Evolutionary conservation across 2,113 vertebrate genomes (phyloP).

Genomic region (Vireo altiloquus): DNA sequence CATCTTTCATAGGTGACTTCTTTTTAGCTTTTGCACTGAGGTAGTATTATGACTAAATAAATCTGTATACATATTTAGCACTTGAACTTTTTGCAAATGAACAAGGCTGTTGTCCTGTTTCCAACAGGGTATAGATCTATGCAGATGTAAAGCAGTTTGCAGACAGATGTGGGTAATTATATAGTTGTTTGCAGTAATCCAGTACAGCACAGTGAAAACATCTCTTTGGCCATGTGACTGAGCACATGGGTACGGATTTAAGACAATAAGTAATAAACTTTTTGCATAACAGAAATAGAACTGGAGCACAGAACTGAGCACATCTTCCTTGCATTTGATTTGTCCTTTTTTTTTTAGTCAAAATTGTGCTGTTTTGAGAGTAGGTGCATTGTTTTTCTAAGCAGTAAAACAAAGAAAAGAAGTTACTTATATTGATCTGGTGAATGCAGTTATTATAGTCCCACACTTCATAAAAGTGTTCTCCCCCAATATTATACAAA

Average conservation of each 20-base stretch:
- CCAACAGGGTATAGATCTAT: neutral
- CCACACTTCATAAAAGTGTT: neutral
- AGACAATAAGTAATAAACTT: constrained; percentile 1
- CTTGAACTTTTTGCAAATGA: neutral
- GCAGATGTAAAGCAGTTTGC: neutral
- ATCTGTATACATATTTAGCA: neutral
- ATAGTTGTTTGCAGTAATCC: neutral
- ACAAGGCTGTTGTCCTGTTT: neutral
- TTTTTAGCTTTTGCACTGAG: neutral
- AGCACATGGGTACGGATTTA: neutral
- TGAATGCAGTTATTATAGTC: neutral
- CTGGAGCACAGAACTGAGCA: neutral
- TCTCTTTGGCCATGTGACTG: neutral
- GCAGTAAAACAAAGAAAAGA: neutral
- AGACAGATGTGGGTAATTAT: neutral
- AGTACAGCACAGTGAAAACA: neutral
- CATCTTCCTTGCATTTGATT: neutral
- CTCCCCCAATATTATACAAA: neutral
- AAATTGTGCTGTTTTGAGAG: neutral
- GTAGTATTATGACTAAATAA: neutral
- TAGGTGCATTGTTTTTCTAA: neutral
- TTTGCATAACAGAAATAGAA: neutral
- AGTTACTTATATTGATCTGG: neutral
- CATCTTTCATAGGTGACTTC: neutral
- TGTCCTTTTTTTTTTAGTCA: neutral